A percentile compares a stretch with the other conserved stretches of the same genome.
Evolutionary conservation across 2,113 vertebrate species (phyloP).

Genomic region (Ranitomeya imitator): DNA sequence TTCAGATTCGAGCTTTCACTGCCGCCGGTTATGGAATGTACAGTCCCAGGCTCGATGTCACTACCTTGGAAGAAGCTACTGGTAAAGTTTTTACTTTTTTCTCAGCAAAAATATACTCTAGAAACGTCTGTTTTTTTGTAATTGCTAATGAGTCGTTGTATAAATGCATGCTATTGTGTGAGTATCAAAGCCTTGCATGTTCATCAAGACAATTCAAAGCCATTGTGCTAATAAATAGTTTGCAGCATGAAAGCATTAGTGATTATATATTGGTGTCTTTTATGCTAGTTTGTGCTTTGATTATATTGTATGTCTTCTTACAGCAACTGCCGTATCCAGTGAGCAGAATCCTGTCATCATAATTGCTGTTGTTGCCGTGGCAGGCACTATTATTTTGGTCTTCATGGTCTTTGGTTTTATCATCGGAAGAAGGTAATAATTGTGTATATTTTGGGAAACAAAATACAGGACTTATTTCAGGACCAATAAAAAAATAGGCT

Average conservation of each 20-base stretch:
- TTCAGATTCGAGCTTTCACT: slow-evolving; percentile 97
- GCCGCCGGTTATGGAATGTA: slow-evolving; percentile 94
- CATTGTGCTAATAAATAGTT: neutral
- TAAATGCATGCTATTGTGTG: neutral
- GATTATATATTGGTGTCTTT: neutral
- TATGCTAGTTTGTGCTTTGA: neutral
- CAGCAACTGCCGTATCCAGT: slow-evolving; percentile 92
- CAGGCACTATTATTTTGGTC: slow-evolving; percentile 97
- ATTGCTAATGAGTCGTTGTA: neutral
- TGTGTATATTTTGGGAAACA: neutral
- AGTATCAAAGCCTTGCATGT: neutral
- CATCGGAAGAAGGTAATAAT: slow-evolving; percentile 96
- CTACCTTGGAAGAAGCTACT: slow-evolving; percentile 91
- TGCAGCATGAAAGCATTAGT: neutral
- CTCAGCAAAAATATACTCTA: neutral
- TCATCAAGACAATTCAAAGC: neutral
- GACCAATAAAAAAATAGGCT: no score
- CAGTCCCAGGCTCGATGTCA: slow-evolving; percentile 92
- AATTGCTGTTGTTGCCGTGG: slow-evolving; percentile 97
- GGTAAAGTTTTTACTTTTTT: slow-evolving; percentile 71
- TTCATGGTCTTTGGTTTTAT: slow-evolving; percentile 99
- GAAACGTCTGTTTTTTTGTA: neutral
- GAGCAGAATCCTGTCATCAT: slow-evolving; percentile 99
- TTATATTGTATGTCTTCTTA: slow-evolving; percentile 54
- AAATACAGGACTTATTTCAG: neutral